Conservation (phyloP, 2,113 vertebrate genomes). For the Ptychochromis oligacanthus region DNA sequence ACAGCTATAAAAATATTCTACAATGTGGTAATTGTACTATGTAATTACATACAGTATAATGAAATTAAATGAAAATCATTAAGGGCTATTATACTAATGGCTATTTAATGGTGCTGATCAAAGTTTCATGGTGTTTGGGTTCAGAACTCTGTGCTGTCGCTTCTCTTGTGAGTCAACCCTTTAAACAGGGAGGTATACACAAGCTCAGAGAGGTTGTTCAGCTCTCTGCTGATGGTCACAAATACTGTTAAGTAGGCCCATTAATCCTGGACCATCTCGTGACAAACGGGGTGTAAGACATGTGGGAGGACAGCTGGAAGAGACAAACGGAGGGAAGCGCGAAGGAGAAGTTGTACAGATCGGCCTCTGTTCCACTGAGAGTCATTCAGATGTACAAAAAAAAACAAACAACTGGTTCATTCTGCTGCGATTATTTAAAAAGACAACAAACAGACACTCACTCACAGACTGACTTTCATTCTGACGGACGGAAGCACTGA, state of each 20-base stretch:
- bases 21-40: not conserved
- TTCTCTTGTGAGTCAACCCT: fast-evolving
- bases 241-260: conserved; percentile 1
- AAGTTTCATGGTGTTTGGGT: conserved; percentile 17
- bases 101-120: conserved; percentile 34
- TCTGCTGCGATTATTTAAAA: not conserved
- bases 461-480: not conserved
- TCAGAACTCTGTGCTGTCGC: not conserved
- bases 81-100: conserved; percentile 29
- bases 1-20: not conserved
- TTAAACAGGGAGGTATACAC: not conserved
- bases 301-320: conserved; percentile 35
- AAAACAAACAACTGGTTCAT: not conserved
- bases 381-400: not conserved
- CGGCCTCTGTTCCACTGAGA: not conserved
- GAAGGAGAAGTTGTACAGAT: not conserved
- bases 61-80: not conserved
- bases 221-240: not conserved
- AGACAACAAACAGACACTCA: not conserved
- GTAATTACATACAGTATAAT: not conserved
- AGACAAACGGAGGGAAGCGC: not conserved
- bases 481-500: not conserved
- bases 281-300: conserved; percentile 19
- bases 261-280: conserved; percentile 29
- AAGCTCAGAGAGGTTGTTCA: not conserved